These are phyloP conservation scores for Arvicanthis niloticus DNA, from an alignment of 2,113 vertebrate genomes.

Conservation along the genomic window DNA sequence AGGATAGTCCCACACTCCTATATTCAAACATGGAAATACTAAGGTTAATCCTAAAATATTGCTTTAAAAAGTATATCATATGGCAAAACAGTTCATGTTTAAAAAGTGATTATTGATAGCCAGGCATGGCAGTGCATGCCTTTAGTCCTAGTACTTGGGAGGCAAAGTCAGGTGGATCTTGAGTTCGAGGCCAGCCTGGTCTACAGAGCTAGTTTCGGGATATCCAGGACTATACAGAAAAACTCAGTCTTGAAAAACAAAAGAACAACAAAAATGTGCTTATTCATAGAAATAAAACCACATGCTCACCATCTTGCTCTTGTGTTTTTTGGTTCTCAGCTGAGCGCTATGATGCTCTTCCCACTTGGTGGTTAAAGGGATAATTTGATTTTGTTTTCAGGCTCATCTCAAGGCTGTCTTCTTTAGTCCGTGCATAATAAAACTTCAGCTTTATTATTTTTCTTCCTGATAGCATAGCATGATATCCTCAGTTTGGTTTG, in stretches of 20 bases:
- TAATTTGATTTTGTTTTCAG: constrained; percentile 60
- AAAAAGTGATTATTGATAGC: not conserved
- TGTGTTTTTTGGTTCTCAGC: constrained; percentile 16
- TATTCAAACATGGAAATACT: constrained; percentile 9
- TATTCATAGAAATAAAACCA: constrained; percentile 38
- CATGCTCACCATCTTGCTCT: not conserved
- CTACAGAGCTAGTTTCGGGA: not conserved
- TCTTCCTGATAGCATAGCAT: not conserved
- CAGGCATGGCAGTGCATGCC: too few relatives aligned
- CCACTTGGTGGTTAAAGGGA: constrained; percentile 30
- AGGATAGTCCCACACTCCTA: not conserved
- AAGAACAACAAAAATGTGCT: not conserved
- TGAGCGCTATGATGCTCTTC: not conserved
- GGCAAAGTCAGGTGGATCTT: not conserved
- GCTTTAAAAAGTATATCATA: constrained; percentile 37
- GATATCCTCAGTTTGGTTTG: not conserved
- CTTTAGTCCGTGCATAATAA: not conserved
- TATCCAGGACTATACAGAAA: not conserved
- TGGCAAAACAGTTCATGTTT: not conserved
- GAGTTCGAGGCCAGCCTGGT: not conserved
- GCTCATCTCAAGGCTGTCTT: not conserved
- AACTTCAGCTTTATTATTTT: constrained; percentile 42
- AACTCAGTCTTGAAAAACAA: not conserved
- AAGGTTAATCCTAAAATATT: constrained; percentile 34
- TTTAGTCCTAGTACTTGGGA: not conserved